Base-by-base conservation (phyloP, 1,140 invertebrate species). In the Calephelis virginiensis region DNA sequence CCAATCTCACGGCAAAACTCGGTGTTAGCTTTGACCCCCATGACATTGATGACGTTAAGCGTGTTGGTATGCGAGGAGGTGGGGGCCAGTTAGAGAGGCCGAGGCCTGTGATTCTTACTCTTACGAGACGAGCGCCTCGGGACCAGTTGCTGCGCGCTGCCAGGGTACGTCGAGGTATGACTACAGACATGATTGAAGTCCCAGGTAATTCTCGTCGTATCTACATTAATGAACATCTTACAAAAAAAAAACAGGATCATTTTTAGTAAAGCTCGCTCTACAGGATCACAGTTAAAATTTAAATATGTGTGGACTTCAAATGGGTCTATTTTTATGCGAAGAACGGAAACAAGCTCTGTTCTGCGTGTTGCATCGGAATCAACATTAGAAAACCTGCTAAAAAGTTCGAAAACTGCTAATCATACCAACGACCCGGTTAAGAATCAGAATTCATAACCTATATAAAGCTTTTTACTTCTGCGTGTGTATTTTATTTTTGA, bases 221-320 rank as follows among this genome's bases (percentile, higher is more conserved):
- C 10, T 69, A 69, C 13, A 47, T 66, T 8, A 70, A 73, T 61
- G 67, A 66, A 37, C 45, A 61, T 38, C 37, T 63, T 8, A 62
- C 56, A n/a, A 1, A 67, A 64, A 47, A 28, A 1, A 8, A 67
- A 66, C 50, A 46, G 48, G n/a, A 12, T 38, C 7, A 45, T 69
- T 12, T 56, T 64, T 12, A 47, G 43, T 6, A 56, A 56, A 28
- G 53, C 53, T 5, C 53, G 14, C 8, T 56, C 17, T 56, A 12
- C 17, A 11, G 17, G 53, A 0, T 37, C 28, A 10, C 53, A 56
- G 28, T 28, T 56, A 7, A 56, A 56, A 17, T 56, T 56, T 37
- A 17, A 53, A 53, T 56, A 12, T 12, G 49, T 53, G 1, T 53
- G 49, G 49, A 53, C 14, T 8, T 53, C 49, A 53, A 53, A 53